phyloP scores from a whole-genome alignment of 2,888 invertebrate species.

The Pachycephus smyrnensis region DNA sequence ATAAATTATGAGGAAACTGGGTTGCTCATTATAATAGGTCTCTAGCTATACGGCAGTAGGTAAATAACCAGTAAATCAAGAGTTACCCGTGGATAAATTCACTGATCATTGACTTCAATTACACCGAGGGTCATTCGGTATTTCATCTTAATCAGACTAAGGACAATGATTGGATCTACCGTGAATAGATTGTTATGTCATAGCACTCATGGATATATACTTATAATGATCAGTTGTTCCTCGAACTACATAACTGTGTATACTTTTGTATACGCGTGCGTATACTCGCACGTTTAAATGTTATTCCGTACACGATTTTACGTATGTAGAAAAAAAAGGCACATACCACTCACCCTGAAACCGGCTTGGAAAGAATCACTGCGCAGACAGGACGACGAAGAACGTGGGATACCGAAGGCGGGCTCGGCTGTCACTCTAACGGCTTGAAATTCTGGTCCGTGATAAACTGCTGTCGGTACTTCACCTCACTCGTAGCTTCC shows the following conservation, averaged over 20 bases:
- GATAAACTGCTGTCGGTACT: constrained; percentile 16
- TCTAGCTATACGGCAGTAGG: too few relatives aligned
- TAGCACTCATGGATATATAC: not conserved
- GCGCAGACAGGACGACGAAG: constrained; percentile 1
- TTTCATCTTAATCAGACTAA: not conserved
- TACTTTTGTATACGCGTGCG: not conserved
- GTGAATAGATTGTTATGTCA: not conserved
- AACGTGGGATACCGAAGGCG: constrained; percentile 15
- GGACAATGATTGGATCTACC: not conserved
- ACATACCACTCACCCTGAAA: not conserved
- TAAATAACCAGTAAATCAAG: too few relatives aligned
- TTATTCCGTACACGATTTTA: not conserved
- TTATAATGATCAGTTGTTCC: not conserved
- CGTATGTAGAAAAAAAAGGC: not conserved
- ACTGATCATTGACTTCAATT: not conserved
- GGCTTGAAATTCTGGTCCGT: constrained; percentile 8
- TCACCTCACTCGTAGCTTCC: constrained; percentile 8
- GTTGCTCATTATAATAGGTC: constrained; percentile 6
- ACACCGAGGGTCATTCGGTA: not conserved
- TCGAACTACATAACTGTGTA: not conserved
- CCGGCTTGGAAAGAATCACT: not conserved
- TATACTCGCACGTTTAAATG: not conserved
- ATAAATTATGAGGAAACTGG: constrained; percentile 29
- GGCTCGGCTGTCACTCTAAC: constrained; percentile 21
- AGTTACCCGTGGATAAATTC: not conserved